Evolutionary conservation across 2,113 vertebrate species (phyloP).

Genomic region (Equus przewalskii): DNA sequence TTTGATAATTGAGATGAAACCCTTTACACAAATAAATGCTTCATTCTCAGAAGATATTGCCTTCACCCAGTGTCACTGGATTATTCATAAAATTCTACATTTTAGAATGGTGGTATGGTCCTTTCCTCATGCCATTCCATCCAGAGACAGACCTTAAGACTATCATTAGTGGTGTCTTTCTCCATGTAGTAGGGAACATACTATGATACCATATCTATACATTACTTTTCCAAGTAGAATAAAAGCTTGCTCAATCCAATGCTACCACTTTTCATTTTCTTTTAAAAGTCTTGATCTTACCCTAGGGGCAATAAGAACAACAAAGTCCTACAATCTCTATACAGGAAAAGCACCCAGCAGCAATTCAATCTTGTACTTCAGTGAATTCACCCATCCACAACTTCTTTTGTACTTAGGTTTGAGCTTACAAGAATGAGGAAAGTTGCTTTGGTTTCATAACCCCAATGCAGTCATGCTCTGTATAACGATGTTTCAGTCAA

Average conservation of each 20-base stretch:
- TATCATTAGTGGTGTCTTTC: background rate
- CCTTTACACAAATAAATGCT: background rate
- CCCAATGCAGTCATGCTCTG: background rate
- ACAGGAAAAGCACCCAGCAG: background rate
- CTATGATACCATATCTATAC: background rate
- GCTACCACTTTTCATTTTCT: background rate
- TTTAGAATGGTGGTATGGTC: background rate
- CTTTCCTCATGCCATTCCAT: background rate
- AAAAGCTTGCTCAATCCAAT: background rate
- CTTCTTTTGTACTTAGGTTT: background rate
- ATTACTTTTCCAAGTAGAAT: background rate
- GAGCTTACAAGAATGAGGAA: background rate
- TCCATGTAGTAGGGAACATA: background rate
- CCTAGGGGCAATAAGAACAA: background rate
- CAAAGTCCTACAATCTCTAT: background rate
- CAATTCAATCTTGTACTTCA: background rate
- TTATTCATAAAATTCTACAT: background rate
- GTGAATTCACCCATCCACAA: background rate
- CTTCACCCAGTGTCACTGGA: background rate
- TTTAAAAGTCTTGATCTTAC: background rate
- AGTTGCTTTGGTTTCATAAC: background rate
- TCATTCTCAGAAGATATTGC: background rate
- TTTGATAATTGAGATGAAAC: background rate
- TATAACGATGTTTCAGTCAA: too few species aligned
- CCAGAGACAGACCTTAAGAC: background rate